Evolutionary conservation across 2,113 vertebrate species (phyloP).

Genomic region (Cardinalis cardinalis): DNA sequence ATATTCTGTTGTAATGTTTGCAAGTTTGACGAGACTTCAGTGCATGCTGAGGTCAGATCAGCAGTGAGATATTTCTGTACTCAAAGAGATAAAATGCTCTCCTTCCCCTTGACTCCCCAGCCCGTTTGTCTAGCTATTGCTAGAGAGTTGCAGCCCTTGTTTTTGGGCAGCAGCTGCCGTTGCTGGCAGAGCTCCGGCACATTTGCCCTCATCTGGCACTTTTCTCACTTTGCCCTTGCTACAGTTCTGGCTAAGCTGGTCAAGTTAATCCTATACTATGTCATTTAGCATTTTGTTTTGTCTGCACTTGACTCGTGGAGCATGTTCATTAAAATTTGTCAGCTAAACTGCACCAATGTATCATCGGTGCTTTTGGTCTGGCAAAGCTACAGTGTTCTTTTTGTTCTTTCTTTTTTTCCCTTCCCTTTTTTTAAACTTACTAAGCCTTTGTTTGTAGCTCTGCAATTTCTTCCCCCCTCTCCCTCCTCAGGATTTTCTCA

Average conservation of each 20-base stretch:
- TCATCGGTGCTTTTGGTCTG: not conserved
- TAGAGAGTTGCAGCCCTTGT: constrained; percentile 19
- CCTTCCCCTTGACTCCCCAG: not conserved
- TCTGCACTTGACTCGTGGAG: constrained; percentile 22
- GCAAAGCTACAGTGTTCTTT: not conserved
- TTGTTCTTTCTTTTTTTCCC: not conserved
- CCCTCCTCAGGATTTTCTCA: not conserved
- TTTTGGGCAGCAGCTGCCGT: constrained; percentile 46
- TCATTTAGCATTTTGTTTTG: constrained; percentile 52
- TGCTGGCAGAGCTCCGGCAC: constrained; percentile 47
- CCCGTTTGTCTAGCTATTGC: not conserved
- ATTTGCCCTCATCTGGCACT: constrained; percentile 54
- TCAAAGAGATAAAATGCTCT: not conserved
- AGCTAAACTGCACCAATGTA: rapidly evolving
- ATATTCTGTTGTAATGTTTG: not conserved
- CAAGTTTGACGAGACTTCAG: not conserved
- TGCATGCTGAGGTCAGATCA: not conserved
- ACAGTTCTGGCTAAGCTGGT: constrained; percentile 51
- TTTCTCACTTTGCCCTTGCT: constrained; percentile 53
- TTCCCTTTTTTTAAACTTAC: not conserved
- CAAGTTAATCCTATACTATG: constrained; percentile 50
- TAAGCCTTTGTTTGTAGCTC: constrained; percentile 3
- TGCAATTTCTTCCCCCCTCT: not conserved
- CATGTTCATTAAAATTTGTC: constrained; percentile 8
- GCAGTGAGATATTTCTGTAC: not conserved